A percentile compares a stretch with the other conserved stretches of the same genome.
Conservation (phyloP, 2,888 invertebrate species). For the Andricus curvator region DNA sequence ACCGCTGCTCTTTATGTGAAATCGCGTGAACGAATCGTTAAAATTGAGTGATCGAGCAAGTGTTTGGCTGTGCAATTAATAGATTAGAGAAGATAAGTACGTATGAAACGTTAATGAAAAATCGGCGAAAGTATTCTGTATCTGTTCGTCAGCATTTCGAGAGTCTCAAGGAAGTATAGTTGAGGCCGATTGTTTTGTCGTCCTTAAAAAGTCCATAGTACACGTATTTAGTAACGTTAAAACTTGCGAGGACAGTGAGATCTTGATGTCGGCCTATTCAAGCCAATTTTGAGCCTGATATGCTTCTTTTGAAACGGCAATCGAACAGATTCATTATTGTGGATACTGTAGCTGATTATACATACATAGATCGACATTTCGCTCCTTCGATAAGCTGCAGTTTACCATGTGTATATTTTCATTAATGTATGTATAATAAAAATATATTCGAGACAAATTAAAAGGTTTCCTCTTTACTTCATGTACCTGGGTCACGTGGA, state of each 20-base stretch:
- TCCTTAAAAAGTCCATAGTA: not conserved
- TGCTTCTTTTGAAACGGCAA: conserved; percentile 46
- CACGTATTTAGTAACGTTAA: not conserved
- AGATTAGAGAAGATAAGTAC: conserved; percentile 70
- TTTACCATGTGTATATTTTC: conserved; percentile 78
- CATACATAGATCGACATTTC: conserved; percentile 65
- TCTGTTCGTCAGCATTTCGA: conserved; percentile 42
- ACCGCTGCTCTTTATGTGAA: conserved; percentile 32
- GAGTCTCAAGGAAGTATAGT: conserved; percentile 1
- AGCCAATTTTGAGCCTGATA: not conserved
- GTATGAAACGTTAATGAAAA: conserved; percentile 59
- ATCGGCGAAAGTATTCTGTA: conserved; percentile 65
- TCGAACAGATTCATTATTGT: conserved; percentile 55
- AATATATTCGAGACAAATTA: conserved; percentile 63
- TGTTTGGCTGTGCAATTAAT: conserved; percentile 76
- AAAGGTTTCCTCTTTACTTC: conserved; percentile 12
- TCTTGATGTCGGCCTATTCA: conserved; percentile 12
- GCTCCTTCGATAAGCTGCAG: conserved; percentile 76
- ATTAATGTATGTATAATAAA: conserved; percentile 78
- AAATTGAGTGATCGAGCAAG: conserved; percentile 73
- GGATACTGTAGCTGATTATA: conserved; percentile 62
- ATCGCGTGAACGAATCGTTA: conserved; percentile 45
- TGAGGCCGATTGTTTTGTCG: not conserved
- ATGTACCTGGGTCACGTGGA: too few species aligned
- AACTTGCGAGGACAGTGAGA: not conserved